Percentiles rank a stretch among this genome's conserved stretches.
Evolutionary conservation across 2,888 invertebrate species (phyloP).

Genomic region (Hyles lineata): DNA sequence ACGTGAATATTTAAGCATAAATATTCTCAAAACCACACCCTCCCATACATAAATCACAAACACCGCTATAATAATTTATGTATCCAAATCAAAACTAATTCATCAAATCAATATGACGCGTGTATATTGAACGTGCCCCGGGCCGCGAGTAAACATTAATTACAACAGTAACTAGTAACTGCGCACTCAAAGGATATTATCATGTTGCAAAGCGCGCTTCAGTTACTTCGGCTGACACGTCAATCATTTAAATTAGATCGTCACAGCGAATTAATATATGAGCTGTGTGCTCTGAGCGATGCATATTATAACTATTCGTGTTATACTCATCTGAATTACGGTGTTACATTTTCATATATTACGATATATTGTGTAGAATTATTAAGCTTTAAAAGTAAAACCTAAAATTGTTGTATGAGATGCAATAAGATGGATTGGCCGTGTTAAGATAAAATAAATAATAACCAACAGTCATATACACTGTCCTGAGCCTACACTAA

Average conservation of each 20-base stretch:
- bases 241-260: constrained; percentile 27
- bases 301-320: not conserved
- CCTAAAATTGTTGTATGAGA: no score
- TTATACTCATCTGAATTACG: not conserved
- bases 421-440: no score
- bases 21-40: no score
- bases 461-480: no score
- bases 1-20: no score
- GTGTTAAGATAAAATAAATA: no score
- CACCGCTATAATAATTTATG: not conserved
- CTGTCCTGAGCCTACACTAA: no score
- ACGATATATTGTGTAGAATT: not conserved
- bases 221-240: constrained; percentile 10
- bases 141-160: constrained; percentile 9
- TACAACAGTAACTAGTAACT: constrained; percentile 4
- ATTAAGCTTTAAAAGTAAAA: not conserved
- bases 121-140: not conserved
- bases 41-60: no score
- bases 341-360: not conserved
- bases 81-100: not conserved
- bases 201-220: constrained; percentile 18
- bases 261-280: constrained; percentile 8
- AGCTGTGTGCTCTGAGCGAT: not conserved
- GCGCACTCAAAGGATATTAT: constrained; percentile 8
- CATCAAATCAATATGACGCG: not conserved